A percentile compares a stretch with the other conserved stretches of the same genome.
Evolutionary conservation across 2,113 vertebrate species (phyloP).

Genomic region (Semnornis frantzii): DNA sequence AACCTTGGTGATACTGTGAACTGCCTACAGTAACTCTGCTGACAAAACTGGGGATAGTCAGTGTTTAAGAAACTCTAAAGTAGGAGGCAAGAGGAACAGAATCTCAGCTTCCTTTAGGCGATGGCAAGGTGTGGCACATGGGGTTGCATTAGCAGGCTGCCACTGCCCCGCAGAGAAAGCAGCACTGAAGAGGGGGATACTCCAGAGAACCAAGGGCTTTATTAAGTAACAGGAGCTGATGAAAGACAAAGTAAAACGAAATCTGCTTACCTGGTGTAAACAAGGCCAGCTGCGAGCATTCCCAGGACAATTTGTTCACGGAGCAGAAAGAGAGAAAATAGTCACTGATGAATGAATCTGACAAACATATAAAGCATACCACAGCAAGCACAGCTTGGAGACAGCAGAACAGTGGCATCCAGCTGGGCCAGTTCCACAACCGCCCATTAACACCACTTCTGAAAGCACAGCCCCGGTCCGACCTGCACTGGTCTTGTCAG

Average conservation of each 20-base stretch:
- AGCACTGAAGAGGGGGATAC: neutral
- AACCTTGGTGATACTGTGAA: no score
- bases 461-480: neutral
- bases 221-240: conserved; percentile 74
- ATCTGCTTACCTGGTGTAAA: conserved; percentile 91
- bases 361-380: neutral
- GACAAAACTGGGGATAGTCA: neutral
- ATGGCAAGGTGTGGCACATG: neutral
- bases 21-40: neutral
- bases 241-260: conserved; percentile 79
- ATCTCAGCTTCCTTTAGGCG: neutral
- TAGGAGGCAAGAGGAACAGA: neutral
- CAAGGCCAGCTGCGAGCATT: conserved; percentile 90
- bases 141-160: neutral
- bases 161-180: conserved; percentile 5
- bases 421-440: conserved; percentile 28
- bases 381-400: neutral
- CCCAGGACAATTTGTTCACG: conserved; percentile 59
- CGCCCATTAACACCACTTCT: conserved; percentile 5
- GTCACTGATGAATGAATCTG: neutral
- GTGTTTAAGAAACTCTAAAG: neutral
- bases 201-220: conserved; percentile 41
- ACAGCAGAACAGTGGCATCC: conserved; percentile 37
- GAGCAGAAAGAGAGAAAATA: conserved; percentile 15
- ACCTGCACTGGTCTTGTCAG: neutral